Base-by-base conservation (phyloP, 2,888 invertebrate species). In the Xestia c-nigrum region DNA sequence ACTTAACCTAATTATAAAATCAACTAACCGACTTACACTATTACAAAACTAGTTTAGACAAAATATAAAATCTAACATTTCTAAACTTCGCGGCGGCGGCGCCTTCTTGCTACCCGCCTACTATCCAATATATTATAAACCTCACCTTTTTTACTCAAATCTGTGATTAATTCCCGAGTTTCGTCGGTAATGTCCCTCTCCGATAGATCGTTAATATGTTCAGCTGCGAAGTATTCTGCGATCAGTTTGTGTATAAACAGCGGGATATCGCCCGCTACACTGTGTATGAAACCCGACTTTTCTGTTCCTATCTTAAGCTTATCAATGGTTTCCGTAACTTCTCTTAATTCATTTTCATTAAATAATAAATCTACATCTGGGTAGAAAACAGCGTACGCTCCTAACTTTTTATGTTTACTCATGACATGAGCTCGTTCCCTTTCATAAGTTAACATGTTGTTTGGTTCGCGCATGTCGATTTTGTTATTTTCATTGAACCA, bases 281-380 rank as follows among this genome's bases (percentile, higher is more conserved):
- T 38, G 38, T 38, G 61, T 40, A 63, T 63, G 21, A 63, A 63
- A 40, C 21, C 5, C 5, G 61, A 63, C 21, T 63, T 63, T 5
- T 63, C 38, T 40, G 10, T 38, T 38, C 61, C 61, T 63, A 40
- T 12, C 10, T 40, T 63, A 21, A 63, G 61, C 38, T 12, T 38
- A 9, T 40, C 38, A 16, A 63, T 63, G 21, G 61, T 63, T 40
- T 63, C 38, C 12, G 0, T 38, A 40, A 63, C 38, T 21, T 63
- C 61, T 63, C 21, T 63, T 31, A 63, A 40, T 63, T 63, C 61
- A 63, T 63, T 40, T 40, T 63, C 38, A 21, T 63, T 63, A 40
- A 63, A 63, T 63, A 63, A 21, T 21, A 63, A 63, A 40, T 21
- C 61, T 21, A 21, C 12, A 40, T 40, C 21, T 38, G 24, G 21